Conservation (phyloP, 2,113 vertebrate species). For the Xenopus laevis region DNA sequence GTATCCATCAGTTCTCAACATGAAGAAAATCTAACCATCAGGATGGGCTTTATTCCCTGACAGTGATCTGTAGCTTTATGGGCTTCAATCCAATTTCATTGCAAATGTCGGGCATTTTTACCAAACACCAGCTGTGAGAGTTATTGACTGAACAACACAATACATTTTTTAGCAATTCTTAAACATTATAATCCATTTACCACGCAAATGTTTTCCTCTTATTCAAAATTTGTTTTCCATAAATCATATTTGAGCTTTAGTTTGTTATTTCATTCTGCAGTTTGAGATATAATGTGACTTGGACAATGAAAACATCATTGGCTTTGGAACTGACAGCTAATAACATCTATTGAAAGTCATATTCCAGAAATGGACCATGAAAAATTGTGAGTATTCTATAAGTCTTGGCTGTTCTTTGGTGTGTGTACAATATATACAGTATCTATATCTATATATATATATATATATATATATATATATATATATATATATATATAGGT, state of each 20-base stretch:
- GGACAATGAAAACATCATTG: too few species aligned
- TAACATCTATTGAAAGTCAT: too few species aligned
- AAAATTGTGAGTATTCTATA: too few species aligned
- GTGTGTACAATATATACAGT: too few species aligned
- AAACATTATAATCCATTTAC: slow-evolving; percentile 31
- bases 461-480: too few species aligned
- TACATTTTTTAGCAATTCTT: slow-evolving; percentile 32
- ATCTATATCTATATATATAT: too few species aligned
- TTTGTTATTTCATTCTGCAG: neutral
- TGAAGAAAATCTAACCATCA: slow-evolving; percentile 33
- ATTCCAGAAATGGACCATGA: too few species aligned
- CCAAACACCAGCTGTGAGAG: slow-evolving; percentile 39
- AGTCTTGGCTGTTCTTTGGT: too few species aligned
- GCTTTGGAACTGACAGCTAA: too few species aligned
- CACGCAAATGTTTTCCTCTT: slow-evolving; percentile 18
- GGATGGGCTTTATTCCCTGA: slow-evolving; percentile 33
- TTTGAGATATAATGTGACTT: too few species aligned
- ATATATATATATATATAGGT: too few species aligned
- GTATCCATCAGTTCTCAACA: slow-evolving; percentile 16
- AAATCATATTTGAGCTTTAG: slow-evolving; percentile 11
- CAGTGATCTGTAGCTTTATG: slow-evolving; percentile 40
- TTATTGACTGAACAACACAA: slow-evolving; percentile 33
- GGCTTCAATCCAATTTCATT: slow-evolving; percentile 24
- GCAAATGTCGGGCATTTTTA: slow-evolving; percentile 20
- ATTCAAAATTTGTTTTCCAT: slow-evolving; percentile 13